Evolutionary conservation across 2,113 vertebrate species (phyloP).

Genomic region (Corapipo altera): DNA sequence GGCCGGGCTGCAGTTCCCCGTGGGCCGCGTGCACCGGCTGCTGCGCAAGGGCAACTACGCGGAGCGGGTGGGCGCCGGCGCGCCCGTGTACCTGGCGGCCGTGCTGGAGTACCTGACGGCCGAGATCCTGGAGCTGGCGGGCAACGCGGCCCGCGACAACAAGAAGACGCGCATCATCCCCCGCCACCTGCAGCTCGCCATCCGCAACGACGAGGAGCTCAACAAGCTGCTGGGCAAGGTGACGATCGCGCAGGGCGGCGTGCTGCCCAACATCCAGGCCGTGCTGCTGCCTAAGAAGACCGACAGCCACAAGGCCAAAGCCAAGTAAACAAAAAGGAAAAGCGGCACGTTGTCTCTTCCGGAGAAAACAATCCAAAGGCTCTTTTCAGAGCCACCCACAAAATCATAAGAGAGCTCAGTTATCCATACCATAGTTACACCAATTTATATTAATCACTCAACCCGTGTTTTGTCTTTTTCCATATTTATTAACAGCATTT

Average conservation of each 20-base stretch:
- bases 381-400: conserved; percentile 53
- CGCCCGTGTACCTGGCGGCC: conserved; percentile 68
- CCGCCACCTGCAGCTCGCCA: conserved; percentile 60
- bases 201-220: conserved; percentile 88
- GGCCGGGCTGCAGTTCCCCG: conserved; percentile 66
- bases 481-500: conserved; percentile 1
- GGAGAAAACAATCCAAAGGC: not conserved
- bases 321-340: not conserved
- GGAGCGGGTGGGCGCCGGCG: conserved; percentile 78
- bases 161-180: conserved; percentile 61
- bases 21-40: conserved; percentile 73
- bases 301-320: conserved; percentile 48
- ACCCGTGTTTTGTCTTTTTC: not conserved
- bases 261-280: conserved; percentile 88
- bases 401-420: not conserved
- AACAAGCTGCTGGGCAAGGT: conserved; percentile 79
- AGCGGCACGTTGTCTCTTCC: rapidly evolving
- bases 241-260: conserved; percentile 85
- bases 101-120: conserved; percentile 86
- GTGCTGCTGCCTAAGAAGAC: conserved; percentile 87
- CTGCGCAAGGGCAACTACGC: conserved; percentile 87
- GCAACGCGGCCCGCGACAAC: conserved; percentile 88
- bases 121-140: conserved; percentile 88
- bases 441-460: not conserved
- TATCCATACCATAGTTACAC: rapidly evolving